These are phyloP conservation scores for Drosophila insularis DNA, from an alignment of 1,140 invertebrate genomes.

Conservation along the genomic window DNA sequence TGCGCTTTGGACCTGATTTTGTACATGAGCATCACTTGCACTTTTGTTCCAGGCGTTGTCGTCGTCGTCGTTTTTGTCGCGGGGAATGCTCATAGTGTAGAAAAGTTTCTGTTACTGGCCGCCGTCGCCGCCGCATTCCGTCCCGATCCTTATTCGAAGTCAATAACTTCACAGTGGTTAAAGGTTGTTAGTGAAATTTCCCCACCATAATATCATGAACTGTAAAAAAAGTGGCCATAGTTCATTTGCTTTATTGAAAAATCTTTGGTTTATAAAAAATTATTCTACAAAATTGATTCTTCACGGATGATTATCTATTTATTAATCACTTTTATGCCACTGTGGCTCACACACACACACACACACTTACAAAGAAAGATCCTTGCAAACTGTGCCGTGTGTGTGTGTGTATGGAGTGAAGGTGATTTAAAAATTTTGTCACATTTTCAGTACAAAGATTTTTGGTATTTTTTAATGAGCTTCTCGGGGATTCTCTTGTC, in stretches of 20 bases:
- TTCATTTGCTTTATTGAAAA: too few relatives aligned
- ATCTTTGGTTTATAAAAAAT: too few relatives aligned
- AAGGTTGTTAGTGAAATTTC: neutral
- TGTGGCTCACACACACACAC: neutral
- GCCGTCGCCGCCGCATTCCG: neutral
- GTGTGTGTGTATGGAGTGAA: constrained; percentile 51
- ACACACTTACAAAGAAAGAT: neutral
- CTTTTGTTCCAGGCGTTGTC: constrained; percentile 56
- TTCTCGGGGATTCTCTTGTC: constrained; percentile 70
- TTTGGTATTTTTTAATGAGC: constrained; percentile 82
- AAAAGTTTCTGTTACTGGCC: constrained; percentile 8
- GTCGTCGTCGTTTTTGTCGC: neutral
- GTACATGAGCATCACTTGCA: constrained; percentile 79
- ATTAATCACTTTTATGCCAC: neutral
- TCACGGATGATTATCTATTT: neutral
- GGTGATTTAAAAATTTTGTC: constrained; percentile 83
- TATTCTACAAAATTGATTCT: too few relatives aligned
- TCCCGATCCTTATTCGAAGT: constrained; percentile 1
- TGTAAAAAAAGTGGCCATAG: too few relatives aligned
- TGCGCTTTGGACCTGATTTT: constrained; percentile 49
- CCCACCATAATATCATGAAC: too few relatives aligned
- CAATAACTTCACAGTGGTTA: neutral
- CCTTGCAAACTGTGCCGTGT: constrained; percentile 30
- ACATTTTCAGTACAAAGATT: constrained; percentile 82
- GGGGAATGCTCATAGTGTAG: constrained; percentile 12